Percentiles rank a stretch among this genome's conserved stretches.
Conservation (phyloP, 2,888 invertebrate species). For the Muschampia plurimacula region DNA sequence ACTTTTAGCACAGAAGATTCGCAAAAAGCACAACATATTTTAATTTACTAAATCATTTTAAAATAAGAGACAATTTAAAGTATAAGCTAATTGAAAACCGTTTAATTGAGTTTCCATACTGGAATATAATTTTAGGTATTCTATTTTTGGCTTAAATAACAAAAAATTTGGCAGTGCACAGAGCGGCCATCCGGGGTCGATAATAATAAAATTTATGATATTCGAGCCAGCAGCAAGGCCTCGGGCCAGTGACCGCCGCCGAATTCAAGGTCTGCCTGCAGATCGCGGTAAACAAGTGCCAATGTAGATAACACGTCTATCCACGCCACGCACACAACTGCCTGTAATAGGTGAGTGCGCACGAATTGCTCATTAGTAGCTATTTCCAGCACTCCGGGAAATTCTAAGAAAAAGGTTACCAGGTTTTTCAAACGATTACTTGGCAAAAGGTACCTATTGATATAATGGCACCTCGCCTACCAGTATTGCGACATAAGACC, state of each 20-base stretch:
- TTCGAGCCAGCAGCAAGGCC: conserved; percentile 58
- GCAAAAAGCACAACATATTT: neutral
- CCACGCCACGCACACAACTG: conserved; percentile 42
- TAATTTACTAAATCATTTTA: neutral
- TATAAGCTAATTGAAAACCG: no score
- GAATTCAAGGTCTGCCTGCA: conserved; percentile 82
- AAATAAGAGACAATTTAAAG: neutral
- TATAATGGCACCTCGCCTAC: neutral
- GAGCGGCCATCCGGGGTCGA: conserved; percentile 53
- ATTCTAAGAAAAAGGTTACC: conserved; percentile 30
- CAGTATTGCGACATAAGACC: neutral
- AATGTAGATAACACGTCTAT: conserved; percentile 55
- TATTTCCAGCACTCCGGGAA: conserved; percentile 31
- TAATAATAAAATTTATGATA: conserved; percentile 68
- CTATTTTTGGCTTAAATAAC: neutral
- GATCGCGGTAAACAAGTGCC: conserved; percentile 80
- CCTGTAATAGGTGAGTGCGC: conserved; percentile 51
- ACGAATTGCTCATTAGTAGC: conserved; percentile 21
- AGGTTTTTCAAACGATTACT: conserved; percentile 13
- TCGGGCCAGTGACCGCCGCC: conserved; percentile 81
- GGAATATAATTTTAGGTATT: neutral
- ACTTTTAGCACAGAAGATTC: no score
- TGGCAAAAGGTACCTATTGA: conserved; percentile 6
- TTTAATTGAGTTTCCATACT: neutral
- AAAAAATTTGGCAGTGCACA: conserved; percentile 58